phyloP scores from a whole-genome alignment of 2,113 vertebrate genomes.

The Mesitornis unicolor region DNA sequence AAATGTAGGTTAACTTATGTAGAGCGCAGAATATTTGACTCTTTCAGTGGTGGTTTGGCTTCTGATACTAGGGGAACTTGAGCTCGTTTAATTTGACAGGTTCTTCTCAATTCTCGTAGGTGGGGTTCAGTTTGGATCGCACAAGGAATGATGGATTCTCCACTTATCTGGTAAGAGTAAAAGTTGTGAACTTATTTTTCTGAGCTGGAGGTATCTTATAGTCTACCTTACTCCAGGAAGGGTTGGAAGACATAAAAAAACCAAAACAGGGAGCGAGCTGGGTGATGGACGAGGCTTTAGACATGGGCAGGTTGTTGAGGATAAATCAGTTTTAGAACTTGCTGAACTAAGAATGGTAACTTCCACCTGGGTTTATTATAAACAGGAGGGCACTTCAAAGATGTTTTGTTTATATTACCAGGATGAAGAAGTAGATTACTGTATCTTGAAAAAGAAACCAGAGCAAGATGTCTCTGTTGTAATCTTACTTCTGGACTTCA shows the following conservation, averaged over 20 bases:
- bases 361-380: accelerated
- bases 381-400: neutral
- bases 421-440: slow-evolving; percentile 84
- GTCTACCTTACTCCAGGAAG: neutral
- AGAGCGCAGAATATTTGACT: neutral
- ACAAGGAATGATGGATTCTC: slow-evolving; percentile 84
- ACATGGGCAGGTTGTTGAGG: neutral
- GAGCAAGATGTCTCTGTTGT: slow-evolving; percentile 70
- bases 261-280: accelerated
- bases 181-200: neutral
- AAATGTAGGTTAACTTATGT: neutral
- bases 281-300: accelerated
- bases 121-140: slow-evolving; percentile 85
- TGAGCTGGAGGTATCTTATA: neutral
- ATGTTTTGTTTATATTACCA: slow-evolving; percentile 13
- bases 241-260: neutral
- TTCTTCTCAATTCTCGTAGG: slow-evolving; percentile 52
- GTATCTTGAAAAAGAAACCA: slow-evolving; percentile 76
- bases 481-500: slow-evolving; percentile 77
- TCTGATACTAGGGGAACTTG: neutral
- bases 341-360: neutral
- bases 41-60: neutral
- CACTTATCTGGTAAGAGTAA: slow-evolving; percentile 80
- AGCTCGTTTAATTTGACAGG: neutral
- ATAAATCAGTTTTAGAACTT: neutral